Base-by-base conservation (phyloP, 2,797 vertebrate species). In the Calcarius lapponicus region DNA sequence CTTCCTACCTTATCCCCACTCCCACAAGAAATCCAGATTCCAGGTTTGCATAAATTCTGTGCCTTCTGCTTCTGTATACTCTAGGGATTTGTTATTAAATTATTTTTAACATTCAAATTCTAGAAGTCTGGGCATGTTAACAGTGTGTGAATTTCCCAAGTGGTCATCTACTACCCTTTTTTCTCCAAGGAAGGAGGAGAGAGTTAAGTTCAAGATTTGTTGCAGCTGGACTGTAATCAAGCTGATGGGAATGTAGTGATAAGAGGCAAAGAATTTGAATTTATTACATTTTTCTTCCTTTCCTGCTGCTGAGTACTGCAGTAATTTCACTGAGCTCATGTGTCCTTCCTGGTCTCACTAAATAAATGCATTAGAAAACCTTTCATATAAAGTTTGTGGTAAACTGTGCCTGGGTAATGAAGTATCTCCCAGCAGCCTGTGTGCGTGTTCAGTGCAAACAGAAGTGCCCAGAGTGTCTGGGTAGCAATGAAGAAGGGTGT, bases 171-270 rank as follows among this genome's bases (percentile, higher is more conserved):
- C 50, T 84, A 80, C 67, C 26, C 53, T 43, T 65, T 80, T 92
- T 65, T 75, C 67, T 96, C 71, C 82, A 82, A 65, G 72, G 64
- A 90, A 93, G 47, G 47, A 65, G 34, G 47, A 93, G 94, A 76
- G 94, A 76, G 87, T 96, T 96, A 95, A 95, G 66, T 89, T 89
- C 73, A 95, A 83, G 96, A 96, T 93, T 92, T 92, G 73, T 74
- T 96, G 95, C 94, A 85, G 96, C 97, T 96, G 97, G 95, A 83
- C 89, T 97, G 84, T 90, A 81, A 88, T 92, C 95, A 87, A 61
- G 70, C 93, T 78, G 96, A 97, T 95, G 96, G 97, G 96, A 97
- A 97, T 94, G 95, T 40, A 87, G 87, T 61, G 97, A 97, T 97
- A 96, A 97, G 96, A 95, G 62, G 73, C 60, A 47, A 96, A 95